Evolutionary conservation across 2,888 invertebrate species (phyloP).

Genomic region (Mythimna albipuncta): DNA sequence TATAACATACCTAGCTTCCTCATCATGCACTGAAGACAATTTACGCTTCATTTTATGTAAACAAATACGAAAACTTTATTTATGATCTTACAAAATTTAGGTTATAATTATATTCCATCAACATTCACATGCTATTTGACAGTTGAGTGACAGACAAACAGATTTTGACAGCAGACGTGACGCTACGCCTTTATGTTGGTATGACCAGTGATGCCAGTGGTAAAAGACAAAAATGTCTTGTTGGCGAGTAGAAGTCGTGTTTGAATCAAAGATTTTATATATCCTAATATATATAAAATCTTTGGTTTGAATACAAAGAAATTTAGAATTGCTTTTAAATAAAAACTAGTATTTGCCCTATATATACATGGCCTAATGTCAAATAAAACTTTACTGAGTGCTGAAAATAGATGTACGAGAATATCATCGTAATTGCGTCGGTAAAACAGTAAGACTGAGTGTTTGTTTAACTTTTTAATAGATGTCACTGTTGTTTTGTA

Average conservation of each 20-base stretch:
- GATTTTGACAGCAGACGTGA: not conserved
- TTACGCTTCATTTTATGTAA: conserved; percentile 72
- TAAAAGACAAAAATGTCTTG: not conserved
- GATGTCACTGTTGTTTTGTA: conserved; percentile 55
- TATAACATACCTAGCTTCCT: conserved; percentile 72
- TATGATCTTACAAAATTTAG: conserved; percentile 18
- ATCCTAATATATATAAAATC: too few relatives aligned
- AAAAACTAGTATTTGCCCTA: not conserved
- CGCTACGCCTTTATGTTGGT: not conserved
- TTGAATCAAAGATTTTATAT: too few relatives aligned
- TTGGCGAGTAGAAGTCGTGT: not conserved
- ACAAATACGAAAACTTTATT: not conserved
- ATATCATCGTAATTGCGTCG: conserved; percentile 42
- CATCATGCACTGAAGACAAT: conserved; percentile 64
- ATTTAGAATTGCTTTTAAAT: not conserved
- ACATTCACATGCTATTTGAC: not conserved
- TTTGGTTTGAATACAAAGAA: too few relatives aligned
- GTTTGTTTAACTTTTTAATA: conserved; percentile 35
- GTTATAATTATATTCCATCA: not conserved
- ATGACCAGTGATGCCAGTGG: conserved; percentile 10
- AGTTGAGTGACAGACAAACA: too few relatives aligned
- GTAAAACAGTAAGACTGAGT: conserved; percentile 53
- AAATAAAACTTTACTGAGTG: not conserved
- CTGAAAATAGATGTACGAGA: conserved; percentile 16
- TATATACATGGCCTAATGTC: not conserved